A percentile compares a stretch with the other conserved stretches of the same genome.
Evolutionary conservation across 2,888 invertebrate species (phyloP).

Genomic region (Luperina nickerlii): DNA sequence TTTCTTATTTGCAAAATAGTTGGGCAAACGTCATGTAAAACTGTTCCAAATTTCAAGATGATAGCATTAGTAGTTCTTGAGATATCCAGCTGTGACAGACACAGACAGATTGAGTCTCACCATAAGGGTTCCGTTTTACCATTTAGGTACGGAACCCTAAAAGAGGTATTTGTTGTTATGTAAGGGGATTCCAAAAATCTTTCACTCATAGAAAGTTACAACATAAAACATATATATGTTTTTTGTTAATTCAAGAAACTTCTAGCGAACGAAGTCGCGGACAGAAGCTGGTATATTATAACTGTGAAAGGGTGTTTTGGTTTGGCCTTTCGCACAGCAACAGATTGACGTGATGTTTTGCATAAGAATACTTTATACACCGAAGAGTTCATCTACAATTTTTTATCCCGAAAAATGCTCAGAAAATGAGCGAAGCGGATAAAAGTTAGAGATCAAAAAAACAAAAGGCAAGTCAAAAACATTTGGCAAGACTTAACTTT

Average conservation of each 20-base stretch:
- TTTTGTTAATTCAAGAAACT: not conserved
- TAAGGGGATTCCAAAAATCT: not conserved
- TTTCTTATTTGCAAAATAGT: no score
- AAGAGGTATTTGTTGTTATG: not conserved
- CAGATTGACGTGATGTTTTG: not conserved
- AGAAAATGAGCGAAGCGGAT: not conserved
- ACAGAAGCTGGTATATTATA: not conserved
- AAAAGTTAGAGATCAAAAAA: conserved; percentile 8
- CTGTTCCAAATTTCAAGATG: no score
- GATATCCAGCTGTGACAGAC: no score
- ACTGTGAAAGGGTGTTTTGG: not conserved
- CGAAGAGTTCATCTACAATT: not conserved
- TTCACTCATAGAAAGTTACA: not conserved
- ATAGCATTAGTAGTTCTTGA: no score
- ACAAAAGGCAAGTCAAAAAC: conserved; percentile 47
- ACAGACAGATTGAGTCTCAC: no score
- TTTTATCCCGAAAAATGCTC: not conserved
- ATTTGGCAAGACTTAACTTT: conserved; percentile 49
- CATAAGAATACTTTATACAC: not conserved
- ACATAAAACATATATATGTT: not conserved
- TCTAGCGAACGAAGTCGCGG: not conserved
- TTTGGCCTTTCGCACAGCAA: not conserved
- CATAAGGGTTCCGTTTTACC: no score
- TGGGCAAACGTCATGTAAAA: no score
- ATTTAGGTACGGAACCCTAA: no score